Conservation (phyloP, 2,113 vertebrate species). For the Gallinago paraguaiae region DNA sequence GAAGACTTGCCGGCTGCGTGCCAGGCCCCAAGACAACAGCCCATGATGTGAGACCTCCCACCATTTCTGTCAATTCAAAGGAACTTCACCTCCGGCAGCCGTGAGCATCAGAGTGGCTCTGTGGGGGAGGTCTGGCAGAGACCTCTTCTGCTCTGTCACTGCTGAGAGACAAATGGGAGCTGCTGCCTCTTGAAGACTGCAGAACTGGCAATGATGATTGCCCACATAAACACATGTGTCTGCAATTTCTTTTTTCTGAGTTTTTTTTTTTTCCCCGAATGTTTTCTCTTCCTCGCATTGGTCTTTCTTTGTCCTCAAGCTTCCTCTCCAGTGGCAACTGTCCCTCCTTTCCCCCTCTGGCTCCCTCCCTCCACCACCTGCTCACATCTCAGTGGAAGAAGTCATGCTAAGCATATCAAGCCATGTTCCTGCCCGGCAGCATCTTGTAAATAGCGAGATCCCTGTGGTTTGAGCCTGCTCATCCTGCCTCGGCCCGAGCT, state of each 20-base stretch:
- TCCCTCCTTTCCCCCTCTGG: neutral
- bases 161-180: neutral
- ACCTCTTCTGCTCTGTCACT: neutral
- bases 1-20: neutral
- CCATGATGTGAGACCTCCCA: neutral
- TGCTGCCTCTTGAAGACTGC: neutral
- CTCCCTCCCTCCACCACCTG: neutral
- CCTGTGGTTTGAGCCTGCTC: neutral
- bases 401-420: neutral
- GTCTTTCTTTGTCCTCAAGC: neutral
- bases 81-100: neutral
- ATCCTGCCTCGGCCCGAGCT: neutral
- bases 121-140: neutral
- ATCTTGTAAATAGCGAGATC: neutral
- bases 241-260: neutral
- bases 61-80: neutral
- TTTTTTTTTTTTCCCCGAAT: neutral
- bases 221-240: rapidly evolving
- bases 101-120: neutral
- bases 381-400: neutral
- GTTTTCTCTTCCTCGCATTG: neutral
- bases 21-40: neutral
- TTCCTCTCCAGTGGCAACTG: neutral
- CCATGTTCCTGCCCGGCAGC: rapidly evolving
- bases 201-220: neutral